These are phyloP conservation scores for Ruditapes philippinarum DNA, from an alignment of 1,140 invertebrate genomes.

Conservation along the genomic window DNA sequence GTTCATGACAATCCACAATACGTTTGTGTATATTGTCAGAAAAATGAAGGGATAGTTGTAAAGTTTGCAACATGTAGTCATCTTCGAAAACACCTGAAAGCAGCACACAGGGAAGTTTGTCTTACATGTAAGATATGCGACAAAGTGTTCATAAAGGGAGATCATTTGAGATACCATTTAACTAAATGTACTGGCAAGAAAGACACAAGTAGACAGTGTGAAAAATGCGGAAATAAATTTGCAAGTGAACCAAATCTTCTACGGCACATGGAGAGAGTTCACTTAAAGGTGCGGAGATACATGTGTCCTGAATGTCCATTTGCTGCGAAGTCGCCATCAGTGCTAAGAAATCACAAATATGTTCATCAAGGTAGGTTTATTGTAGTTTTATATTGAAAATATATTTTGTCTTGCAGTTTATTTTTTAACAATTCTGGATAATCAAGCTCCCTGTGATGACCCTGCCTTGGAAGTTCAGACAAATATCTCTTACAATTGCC, in stretches of 20 bases:
- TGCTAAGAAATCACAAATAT: not conserved
- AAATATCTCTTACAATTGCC: no score
- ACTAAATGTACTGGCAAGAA: not conserved
- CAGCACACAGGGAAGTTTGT: not conserved
- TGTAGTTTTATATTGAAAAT: no score
- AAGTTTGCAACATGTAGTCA: not conserved
- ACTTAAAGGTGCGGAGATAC: not conserved
- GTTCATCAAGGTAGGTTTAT: not conserved
- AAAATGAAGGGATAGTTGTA: not conserved
- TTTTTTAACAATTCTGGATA: no score
- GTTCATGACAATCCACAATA: slow-evolving; percentile 24
- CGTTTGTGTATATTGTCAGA: not conserved
- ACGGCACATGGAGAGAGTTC: not conserved
- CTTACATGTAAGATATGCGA: not conserved
- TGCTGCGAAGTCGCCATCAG: not conserved
- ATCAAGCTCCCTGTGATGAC: no score
- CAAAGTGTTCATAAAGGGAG: not conserved
- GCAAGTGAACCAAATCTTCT: not conserved
- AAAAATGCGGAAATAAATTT: not conserved
- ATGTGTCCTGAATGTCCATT: not conserved
- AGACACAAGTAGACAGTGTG: not conserved
- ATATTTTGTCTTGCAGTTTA: no score
- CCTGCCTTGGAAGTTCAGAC: no score
- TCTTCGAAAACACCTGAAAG: not conserved
- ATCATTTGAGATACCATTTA: not conserved